These are phyloP conservation scores for Temnothorax nylanderi DNA, from an alignment of 1,140 invertebrate species.

Conservation along the genomic window DNA sequence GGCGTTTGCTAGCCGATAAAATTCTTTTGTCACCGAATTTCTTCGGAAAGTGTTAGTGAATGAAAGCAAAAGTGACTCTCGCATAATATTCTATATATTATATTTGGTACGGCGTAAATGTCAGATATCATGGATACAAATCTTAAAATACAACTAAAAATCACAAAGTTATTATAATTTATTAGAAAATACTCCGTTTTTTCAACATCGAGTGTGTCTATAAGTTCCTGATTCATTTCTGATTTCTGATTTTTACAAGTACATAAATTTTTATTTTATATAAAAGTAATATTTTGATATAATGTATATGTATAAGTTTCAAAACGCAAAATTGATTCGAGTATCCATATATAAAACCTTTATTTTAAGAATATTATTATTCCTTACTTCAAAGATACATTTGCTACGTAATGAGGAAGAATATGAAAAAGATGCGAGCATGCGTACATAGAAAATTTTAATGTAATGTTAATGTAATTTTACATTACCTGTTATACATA, in stretches of 20 bases:
- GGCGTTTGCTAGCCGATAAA: constrained; percentile 6
- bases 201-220: not conserved
- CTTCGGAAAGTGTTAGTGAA: not conserved
- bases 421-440: not conserved
- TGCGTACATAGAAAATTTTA: not conserved
- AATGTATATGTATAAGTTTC: not conserved
- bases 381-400: not conserved
- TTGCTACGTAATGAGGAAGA: not conserved
- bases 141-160: not conserved
- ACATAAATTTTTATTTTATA: not conserved
- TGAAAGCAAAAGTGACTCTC: not conserved
- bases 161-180: not conserved
- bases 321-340: not conserved
- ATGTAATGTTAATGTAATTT: constrained; percentile 22
- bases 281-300: not conserved
- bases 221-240: not conserved
- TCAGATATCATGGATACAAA: not conserved
- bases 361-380: not conserved
- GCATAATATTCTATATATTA: not conserved
- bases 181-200: not conserved
- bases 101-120: not conserved
- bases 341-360: not conserved
- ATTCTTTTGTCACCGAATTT: not conserved
- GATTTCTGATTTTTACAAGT: not conserved
- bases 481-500: constrained; percentile 98